phyloP scores from a whole-genome alignment of 2,888 invertebrate species.

The Agrotis exclamationis region DNA sequence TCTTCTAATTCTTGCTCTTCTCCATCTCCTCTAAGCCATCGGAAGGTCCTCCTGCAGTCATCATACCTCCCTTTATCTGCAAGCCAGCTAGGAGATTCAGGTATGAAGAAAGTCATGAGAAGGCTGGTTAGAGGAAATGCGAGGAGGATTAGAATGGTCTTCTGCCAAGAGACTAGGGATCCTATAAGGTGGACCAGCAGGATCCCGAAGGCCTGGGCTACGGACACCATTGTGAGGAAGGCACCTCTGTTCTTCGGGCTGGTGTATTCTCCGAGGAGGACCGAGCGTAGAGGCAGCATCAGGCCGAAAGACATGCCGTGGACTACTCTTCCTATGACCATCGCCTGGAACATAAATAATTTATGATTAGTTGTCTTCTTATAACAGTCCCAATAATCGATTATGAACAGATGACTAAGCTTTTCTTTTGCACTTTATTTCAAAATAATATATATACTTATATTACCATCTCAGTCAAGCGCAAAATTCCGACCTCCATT shows the following conservation, averaged over 20 bases:
- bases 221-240: conserved; percentile 90
- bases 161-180: conserved; percentile 90
- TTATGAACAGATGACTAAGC: background rate
- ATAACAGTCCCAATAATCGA: background rate
- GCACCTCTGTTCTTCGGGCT: conserved; percentile 92
- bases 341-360: conserved; percentile 66
- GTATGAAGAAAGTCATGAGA: conserved; percentile 79
- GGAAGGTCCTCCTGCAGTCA: conserved; percentile 90
- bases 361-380: background rate
- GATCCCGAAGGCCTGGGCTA: conserved; percentile 92
- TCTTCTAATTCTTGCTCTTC: conserved; percentile 82
- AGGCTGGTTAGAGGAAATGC: conserved; percentile 86
- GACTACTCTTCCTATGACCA: conserved; percentile 76
- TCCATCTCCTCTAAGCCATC: conserved; percentile 90
- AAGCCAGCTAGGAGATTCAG: conserved; percentile 93
- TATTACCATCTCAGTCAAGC: too few relatives aligned
- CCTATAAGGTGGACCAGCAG: conserved; percentile 92
- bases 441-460: too few relatives aligned
- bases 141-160: conserved; percentile 87
- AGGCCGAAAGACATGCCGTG: conserved; percentile 89
- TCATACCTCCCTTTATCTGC: conserved; percentile 88
- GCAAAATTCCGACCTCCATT: too few relatives aligned
- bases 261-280: conserved; percentile 91
- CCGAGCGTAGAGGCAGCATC: conserved; percentile 84
- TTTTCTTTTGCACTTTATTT: background rate